These are phyloP conservation scores for Caiman crocodilus DNA, from an alignment of 2,797 vertebrate genomes.

Conservation along the genomic window DNA sequence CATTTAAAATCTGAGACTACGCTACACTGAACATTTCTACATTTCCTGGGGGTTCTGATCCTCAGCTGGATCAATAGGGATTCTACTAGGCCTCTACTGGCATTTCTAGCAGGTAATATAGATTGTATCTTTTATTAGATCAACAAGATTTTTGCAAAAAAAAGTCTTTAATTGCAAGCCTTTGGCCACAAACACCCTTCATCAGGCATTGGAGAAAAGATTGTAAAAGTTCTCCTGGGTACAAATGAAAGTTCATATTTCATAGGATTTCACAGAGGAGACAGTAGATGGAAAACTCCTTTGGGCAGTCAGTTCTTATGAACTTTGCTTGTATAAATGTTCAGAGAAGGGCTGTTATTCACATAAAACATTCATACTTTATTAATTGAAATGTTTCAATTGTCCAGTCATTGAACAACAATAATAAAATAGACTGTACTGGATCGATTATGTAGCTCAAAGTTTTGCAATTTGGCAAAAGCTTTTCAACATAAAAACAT, in stretches of 20 bases:
- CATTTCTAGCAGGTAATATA: not conserved
- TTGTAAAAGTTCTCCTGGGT: too few species aligned
- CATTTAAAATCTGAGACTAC: not conserved
- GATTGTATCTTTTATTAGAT: too few species aligned
- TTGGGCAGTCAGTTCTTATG: too few species aligned
- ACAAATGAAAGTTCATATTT: too few species aligned
- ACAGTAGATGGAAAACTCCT: too few species aligned
- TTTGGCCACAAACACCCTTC: too few species aligned
- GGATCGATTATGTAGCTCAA: not conserved
- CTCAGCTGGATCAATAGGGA: fast-evolving
- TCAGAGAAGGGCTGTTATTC: not conserved
- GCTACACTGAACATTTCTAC: not conserved
- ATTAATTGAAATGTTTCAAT: not conserved
- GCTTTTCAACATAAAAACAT: not conserved
- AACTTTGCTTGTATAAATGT: not conserved
- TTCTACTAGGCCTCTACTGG: not conserved
- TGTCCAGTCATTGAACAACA: not conserved
- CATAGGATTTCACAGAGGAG: too few species aligned
- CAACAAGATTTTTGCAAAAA: too few species aligned
- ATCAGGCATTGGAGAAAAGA: too few species aligned
- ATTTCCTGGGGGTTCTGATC: fast-evolving
- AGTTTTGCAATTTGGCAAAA: not conserved
- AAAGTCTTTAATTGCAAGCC: too few species aligned
- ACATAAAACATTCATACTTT: not conserved
- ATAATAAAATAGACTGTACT: not conserved